Evolutionary conservation across 2,113 vertebrate species (phyloP).

Genomic region (Pseudorectes ferrugineus): DNA sequence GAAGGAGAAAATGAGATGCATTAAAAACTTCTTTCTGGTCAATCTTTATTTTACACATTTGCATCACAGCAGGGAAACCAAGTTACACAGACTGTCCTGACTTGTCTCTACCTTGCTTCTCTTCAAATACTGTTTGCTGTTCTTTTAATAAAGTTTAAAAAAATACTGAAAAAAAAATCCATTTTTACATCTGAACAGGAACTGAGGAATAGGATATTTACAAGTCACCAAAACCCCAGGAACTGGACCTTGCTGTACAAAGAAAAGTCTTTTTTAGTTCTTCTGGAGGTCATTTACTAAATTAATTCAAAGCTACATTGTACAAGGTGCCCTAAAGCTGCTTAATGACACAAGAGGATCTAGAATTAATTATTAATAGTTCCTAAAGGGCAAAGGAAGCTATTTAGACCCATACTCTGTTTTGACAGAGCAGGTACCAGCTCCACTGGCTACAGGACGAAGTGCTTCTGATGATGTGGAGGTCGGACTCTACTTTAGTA

Average conservation of each 20-base stretch:
- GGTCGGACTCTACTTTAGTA: background rate
- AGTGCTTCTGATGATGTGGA: background rate
- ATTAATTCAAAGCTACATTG: background rate
- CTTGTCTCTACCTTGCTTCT: background rate
- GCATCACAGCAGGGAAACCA: conserved; percentile 41
- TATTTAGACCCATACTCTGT: conserved; percentile 14
- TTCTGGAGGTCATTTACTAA: background rate
- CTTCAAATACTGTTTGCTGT: background rate
- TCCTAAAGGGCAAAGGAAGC: conserved; percentile 18
- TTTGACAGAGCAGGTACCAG: background rate
- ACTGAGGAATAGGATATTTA: conserved; percentile 6
- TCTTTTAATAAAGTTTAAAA: conserved; percentile 38
- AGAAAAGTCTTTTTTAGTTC: background rate
- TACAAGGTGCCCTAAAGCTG: conserved; percentile 14
- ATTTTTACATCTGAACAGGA: background rate
- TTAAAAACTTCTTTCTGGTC: background rate
- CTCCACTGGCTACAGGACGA: background rate
- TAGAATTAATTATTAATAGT: conserved; percentile 50
- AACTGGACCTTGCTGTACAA: background rate
- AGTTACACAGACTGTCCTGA: background rate
- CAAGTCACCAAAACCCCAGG: background rate
- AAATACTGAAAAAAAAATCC: conserved; percentile 27
- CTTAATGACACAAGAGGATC: background rate
- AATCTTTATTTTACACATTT: conserved; percentile 66
- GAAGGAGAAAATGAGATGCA: background rate